These are phyloP conservation scores for Sepioteuthis lessoniana DNA, from an alignment of 2,888 invertebrate genomes.

Conservation along the genomic window DNA sequence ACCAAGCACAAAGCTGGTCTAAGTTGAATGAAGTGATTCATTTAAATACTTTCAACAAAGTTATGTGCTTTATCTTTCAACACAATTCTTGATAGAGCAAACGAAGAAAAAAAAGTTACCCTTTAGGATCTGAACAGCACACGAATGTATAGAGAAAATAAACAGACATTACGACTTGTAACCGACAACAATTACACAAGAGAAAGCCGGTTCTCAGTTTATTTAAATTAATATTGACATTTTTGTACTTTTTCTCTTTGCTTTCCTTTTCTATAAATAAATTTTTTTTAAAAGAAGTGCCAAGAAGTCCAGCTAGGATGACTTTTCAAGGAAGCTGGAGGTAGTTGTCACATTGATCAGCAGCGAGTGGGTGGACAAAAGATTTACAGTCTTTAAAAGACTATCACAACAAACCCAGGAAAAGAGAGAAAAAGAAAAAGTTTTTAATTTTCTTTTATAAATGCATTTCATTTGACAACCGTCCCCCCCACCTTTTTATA, in stretches of 20 bases:
- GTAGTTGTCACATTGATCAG: neutral
- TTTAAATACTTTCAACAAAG: neutral
- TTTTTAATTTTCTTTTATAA: no score
- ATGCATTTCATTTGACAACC: no score
- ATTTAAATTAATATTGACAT: neutral
- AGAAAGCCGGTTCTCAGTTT: neutral
- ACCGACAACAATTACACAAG: neutral
- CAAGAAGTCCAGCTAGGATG: neutral
- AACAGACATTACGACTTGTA: neutral
- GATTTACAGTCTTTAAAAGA: neutral
- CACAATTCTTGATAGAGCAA: neutral
- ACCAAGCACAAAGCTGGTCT: neutral
- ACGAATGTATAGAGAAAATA: neutral
- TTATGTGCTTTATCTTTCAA: neutral
- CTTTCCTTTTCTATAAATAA: neutral
- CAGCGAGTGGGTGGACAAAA: neutral
- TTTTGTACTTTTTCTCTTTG: neutral
- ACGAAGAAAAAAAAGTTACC: no score
- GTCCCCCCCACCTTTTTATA: no score
- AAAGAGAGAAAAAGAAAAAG: neutral
- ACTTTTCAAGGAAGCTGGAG: neutral
- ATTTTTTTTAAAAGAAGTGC: neutral
- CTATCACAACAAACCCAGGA: neutral
- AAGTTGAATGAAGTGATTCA: neutral
- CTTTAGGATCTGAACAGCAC: neutral